Base-by-base conservation (phyloP, 1,140 invertebrate species). In the Laupala kohalensis region DNA sequence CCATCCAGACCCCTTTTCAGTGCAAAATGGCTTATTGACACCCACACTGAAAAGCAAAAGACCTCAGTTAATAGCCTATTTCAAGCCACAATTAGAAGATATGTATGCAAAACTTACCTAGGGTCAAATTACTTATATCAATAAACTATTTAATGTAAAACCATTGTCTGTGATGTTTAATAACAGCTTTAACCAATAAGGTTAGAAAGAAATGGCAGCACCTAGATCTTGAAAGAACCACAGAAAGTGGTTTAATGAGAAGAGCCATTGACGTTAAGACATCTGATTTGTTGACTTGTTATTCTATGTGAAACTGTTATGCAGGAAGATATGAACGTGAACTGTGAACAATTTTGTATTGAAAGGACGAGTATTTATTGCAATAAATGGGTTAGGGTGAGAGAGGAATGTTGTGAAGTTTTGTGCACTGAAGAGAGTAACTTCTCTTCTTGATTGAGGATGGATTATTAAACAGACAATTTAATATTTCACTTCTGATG, bases 11-110 rank as follows among this genome's bases (percentile, higher is more conserved):
- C 90, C 90, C 67, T 99, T 99, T 83, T 95, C 95, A 62, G 89
- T 98, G 69, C 95, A 98, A 83, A 99, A 99, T 82, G 95, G 93
- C 72, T 87, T 99, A 23, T 83, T 99, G 27, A 99, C 97, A 53
- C 97, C 97, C 53, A 98, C 96, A 64, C 85, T 99, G 78, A 99
- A 99, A 83, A 89, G 92, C 72, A 98, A 97, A 84, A 85, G 95
- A 80, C 91, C 92, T 65, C 90, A 96, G 80, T 86, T 97, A 71
- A 92, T 90, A 79, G 92, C 88, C 69, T 93, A 93, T 77, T 97
- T 96, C 82, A 93, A 93, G 77, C 90, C 92, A 13, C 92, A 95
- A 79, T 85, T 96, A 75, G 92, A 95, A 78, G 92, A 94, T 80
- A 92, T 97, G 87, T 97, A 96, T 83, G 85, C 77, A 15, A 86